phyloP scores from a whole-genome alignment of 1,140 invertebrate species.

The Cardiocondyla obscurior region DNA sequence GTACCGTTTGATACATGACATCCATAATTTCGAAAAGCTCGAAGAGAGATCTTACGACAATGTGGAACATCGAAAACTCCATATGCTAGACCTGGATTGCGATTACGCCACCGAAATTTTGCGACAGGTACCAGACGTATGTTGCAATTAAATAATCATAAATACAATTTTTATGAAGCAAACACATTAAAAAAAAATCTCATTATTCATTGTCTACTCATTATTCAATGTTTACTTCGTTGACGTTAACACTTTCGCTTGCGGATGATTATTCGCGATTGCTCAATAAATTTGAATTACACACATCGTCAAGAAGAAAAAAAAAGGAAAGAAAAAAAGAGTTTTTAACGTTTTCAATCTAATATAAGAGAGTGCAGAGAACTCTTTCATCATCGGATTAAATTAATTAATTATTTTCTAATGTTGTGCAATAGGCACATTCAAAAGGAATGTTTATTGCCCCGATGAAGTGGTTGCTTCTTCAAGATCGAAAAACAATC shows the following conservation, averaged over 20 bases:
- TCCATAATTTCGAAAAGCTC: neutral
- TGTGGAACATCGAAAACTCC: conserved; percentile 49
- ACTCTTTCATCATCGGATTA: neutral
- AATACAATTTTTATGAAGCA: neutral
- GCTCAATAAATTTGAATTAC: neutral
- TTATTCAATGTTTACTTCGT: too few relatives aligned
- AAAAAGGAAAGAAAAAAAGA: too few relatives aligned
- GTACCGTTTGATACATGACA: neutral
- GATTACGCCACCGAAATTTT: conserved; percentile 41
- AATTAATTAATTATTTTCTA: neutral
- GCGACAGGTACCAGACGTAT: conserved; percentile 13
- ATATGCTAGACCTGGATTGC: conserved; percentile 61
- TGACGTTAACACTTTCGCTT: neutral
- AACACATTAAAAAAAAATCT: neutral
- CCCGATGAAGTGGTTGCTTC: conserved; percentile 75
- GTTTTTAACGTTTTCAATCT: neutral
- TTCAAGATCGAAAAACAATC: conserved; percentile 60
- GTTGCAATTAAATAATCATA: neutral
- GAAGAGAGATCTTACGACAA: neutral
- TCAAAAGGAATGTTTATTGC: conserved; percentile 63
- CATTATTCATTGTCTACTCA: too few relatives aligned
- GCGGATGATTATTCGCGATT: neutral
- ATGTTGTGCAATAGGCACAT: conserved; percentile 56
- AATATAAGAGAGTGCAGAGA: neutral
- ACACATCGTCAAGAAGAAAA: neutral